Base-by-base conservation (phyloP, 2,888 invertebrate genomes). In the Epiblema foenella region DNA sequence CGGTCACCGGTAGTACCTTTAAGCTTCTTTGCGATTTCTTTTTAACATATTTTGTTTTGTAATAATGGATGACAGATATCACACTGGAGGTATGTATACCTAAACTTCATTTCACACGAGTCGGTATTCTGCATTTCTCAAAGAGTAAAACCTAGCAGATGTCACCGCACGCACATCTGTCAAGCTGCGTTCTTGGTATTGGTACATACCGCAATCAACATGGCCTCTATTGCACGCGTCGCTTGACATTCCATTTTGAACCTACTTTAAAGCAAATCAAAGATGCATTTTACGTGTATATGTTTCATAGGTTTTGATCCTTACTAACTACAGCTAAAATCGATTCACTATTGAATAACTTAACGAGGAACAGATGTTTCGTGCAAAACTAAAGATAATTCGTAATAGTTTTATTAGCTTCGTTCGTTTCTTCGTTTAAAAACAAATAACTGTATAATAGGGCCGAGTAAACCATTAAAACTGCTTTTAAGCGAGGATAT, bases 121-220 rank as follows among this genome's bases (percentile, higher is more conserved):
- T 33, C 37, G 24, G 20, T 18, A 57, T 17, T 52, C 12, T 33
- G 17, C 10, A 39, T 54, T 33, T 58, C 37, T 63, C 46, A 60
- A 29, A 24, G 42, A 5, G 18, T 62, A 18, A 60, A 63, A 63
- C 52, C 24, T 54, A 52, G 54, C 64, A 64, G 64, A 64, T 64
- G 64, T 52, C 63, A 63, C 20, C 39, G n/a, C 10, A 7, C 24
- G 52, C 52, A 64, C 64, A 64, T 64, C 64, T 64, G 64, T 64
- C 64, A 64, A 64, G 39, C 64, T 52, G 37, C 63, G 37, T 63
- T 64, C 52, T 56, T 29, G 46, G 46, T 8, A 39, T 12, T 4
- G 3, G 12, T 39, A 15, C 24, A 24, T 11, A 10, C 15, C 39
- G 51, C 51, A 15, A 37, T 63, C 51, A 33, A 33, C 33, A 15